Conservation (phyloP, 1,140 invertebrate species). For the Penaeus vannamei region DNA sequence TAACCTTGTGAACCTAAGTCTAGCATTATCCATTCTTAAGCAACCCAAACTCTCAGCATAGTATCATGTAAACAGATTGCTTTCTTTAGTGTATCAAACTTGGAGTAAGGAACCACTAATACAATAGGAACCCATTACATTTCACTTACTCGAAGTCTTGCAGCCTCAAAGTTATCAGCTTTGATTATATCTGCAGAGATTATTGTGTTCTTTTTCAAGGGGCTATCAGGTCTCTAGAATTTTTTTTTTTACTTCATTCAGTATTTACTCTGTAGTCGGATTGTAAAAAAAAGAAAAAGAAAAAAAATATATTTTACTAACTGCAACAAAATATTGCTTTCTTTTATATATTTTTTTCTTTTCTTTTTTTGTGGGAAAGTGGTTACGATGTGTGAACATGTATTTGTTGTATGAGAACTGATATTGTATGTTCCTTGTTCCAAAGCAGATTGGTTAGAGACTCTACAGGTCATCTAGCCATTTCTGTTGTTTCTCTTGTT, state of each 20-base stretch:
- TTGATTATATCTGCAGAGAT: too few relatives aligned
- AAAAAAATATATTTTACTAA: too few relatives aligned
- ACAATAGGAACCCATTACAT: conserved; percentile 9
- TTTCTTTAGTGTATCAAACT: conserved; percentile 31
- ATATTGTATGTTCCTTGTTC: conserved; percentile 27
- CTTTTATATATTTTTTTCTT: neutral
- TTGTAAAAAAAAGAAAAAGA: too few relatives aligned
- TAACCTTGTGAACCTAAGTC: neutral
- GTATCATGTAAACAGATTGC: conserved; percentile 3
- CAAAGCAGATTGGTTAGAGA: conserved; percentile 2
- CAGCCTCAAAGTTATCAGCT: too few relatives aligned
- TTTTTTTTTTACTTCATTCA: too few relatives aligned
- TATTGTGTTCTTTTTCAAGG: too few relatives aligned
- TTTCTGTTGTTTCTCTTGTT: conserved; percentile 53
- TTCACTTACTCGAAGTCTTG: too few relatives aligned
- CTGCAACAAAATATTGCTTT: too few relatives aligned
- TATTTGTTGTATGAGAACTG: neutral
- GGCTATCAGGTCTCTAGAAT: too few relatives aligned
- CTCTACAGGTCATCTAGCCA: conserved; percentile 17
- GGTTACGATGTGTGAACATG: too few relatives aligned
- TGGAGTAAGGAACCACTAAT: conserved; percentile 51
- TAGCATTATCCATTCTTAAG: too few relatives aligned
- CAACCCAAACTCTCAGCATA: neutral
- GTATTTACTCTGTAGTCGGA: too few relatives aligned
- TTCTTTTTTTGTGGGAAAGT: neutral